Evolutionary conservation across 2,113 vertebrate species (phyloP).

Genomic region (Nothoprocta pentlandii): DNA sequence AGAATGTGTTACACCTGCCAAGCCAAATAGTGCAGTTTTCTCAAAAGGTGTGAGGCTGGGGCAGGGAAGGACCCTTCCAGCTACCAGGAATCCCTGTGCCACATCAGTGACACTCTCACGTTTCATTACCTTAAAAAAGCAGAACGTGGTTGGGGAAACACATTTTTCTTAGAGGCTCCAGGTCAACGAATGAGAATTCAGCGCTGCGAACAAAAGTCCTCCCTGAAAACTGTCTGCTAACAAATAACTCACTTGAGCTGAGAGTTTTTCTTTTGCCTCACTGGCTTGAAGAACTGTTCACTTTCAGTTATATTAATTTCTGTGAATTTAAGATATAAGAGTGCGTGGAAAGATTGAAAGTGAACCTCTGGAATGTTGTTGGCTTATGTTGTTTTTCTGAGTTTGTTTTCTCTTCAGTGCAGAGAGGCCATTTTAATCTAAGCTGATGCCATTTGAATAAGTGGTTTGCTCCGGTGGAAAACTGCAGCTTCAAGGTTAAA

Average conservation of each 20-base stretch:
- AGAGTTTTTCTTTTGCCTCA: background rate
- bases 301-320: background rate
- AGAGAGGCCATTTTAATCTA: background rate
- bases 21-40: background rate
- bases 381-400: background rate
- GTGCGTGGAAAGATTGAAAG: background rate
- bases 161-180: background rate
- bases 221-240: background rate
- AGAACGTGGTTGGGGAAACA: background rate
- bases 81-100: background rate
- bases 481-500: background rate
- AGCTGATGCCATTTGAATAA: background rate
- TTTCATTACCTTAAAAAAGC: background rate
- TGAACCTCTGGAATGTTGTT: background rate
- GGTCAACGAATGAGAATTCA: background rate
- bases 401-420: background rate
- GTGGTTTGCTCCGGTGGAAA: background rate
- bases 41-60: background rate
- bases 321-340: background rate
- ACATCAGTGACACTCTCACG: background rate
- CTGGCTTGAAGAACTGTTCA: background rate
- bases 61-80: background rate
- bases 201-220: too few species aligned
- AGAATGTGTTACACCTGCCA: background rate
- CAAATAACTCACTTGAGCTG: background rate